These are phyloP conservation scores for Rhinichthys klamathensis DNA, from an alignment of 2,113 vertebrate species.

Conservation along the genomic window DNA sequence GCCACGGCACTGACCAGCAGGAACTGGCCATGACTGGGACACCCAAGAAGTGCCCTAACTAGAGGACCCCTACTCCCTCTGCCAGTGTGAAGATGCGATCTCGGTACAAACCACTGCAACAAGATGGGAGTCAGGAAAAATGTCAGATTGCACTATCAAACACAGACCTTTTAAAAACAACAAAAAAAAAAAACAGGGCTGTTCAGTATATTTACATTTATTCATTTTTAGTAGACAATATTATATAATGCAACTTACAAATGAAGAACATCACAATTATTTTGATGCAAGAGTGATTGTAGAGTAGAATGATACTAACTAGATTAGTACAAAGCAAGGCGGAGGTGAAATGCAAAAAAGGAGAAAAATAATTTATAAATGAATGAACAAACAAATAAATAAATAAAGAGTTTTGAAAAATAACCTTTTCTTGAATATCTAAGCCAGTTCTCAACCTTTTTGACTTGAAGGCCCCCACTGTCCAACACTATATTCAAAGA, in stretches of 20 bases:
- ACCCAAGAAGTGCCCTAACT: constrained; percentile 59
- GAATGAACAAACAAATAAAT: too few species aligned
- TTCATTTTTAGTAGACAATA: background rate
- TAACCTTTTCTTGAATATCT: too few species aligned
- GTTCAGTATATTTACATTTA: background rate
- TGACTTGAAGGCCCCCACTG: too few species aligned
- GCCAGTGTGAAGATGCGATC: constrained; percentile 67
- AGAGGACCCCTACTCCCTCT: constrained; percentile 53
- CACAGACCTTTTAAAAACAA: background rate
- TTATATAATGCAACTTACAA: background rate
- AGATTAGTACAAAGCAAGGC: too few species aligned
- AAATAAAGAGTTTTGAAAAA: too few species aligned
- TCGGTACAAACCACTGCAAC: constrained; percentile 57
- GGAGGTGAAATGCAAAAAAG: too few species aligned
- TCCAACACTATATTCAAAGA: too few species aligned
- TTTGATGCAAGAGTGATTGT: too few species aligned
- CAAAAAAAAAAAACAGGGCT: background rate
- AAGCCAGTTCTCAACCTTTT: too few species aligned
- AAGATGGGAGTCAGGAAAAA: constrained; percentile 57
- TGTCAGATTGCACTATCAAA: constrained; percentile 57
- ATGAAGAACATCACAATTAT: background rate
- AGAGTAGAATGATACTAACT: too few species aligned
- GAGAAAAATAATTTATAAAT: too few species aligned
- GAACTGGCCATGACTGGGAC: constrained; percentile 61
- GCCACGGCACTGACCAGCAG: constrained; percentile 67